These are phyloP conservation scores for Coranthus polyacanthus DNA, from an alignment of 2,797 vertebrate species.

Conservation along the genomic window DNA sequence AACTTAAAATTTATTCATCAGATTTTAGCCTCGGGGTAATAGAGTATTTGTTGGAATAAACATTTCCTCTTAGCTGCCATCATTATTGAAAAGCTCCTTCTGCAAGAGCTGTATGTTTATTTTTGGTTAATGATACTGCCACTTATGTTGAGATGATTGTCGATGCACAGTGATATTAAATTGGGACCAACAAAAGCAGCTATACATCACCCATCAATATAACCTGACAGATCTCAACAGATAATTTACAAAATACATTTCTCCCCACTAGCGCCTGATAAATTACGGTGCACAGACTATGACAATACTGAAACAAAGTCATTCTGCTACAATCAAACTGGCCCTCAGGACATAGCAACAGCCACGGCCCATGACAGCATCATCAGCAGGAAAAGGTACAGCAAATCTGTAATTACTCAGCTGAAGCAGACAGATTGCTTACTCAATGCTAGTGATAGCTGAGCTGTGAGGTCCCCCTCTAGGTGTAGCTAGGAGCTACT, in stretches of 20 bases:
- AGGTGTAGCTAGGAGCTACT: slow-evolving; percentile 57
- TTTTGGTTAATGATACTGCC: slow-evolving; percentile 56
- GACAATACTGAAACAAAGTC: slow-evolving; percentile 64
- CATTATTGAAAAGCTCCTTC: slow-evolving; percentile 54
- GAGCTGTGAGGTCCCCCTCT: slow-evolving; percentile 35
- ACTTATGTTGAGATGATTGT: slow-evolving; percentile 48
- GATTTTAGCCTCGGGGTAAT: slow-evolving; percentile 25
- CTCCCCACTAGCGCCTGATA: slow-evolving; percentile 43
- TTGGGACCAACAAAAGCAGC: slow-evolving; percentile 29
- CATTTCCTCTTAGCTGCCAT: slow-evolving; percentile 35
- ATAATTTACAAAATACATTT: slow-evolving; percentile 52
- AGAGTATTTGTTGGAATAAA: slow-evolving; percentile 48
- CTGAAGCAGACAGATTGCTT: slow-evolving; percentile 70
- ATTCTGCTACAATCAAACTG: slow-evolving; percentile 62
- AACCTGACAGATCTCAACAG: slow-evolving; percentile 35
- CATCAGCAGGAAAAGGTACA: slow-evolving; percentile 75
- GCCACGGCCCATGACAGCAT: slow-evolving; percentile 66
- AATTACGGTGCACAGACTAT: slow-evolving; percentile 48
- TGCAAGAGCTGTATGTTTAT: slow-evolving; percentile 47
- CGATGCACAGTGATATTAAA: slow-evolving; percentile 39
- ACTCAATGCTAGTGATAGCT: slow-evolving; percentile 60
- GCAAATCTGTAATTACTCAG: slow-evolving; percentile 75
- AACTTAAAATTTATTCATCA: slow-evolving; percentile 41
- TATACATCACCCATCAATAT: slow-evolving; percentile 48
- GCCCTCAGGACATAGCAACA: slow-evolving; percentile 58